These are phyloP conservation scores for Papio anubis DNA, from an alignment of 2,113 vertebrate species.

Conservation along the genomic window DNA sequence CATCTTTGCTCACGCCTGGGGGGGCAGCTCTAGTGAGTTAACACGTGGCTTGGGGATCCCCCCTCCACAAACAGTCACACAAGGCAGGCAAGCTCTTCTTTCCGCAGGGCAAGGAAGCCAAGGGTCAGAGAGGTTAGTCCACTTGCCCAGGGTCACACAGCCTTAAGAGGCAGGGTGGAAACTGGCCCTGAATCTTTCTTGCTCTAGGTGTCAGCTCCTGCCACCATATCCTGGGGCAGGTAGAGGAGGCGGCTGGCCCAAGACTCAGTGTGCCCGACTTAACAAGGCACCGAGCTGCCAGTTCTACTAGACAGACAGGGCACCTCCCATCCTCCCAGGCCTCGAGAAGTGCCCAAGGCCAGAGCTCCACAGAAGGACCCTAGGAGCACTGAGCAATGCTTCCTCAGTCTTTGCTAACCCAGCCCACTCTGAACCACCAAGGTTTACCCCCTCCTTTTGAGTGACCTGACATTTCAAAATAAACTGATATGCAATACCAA, in stretches of 20 bases:
- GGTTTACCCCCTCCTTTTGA: background rate
- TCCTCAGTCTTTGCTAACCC: background rate
- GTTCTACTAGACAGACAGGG: background rate
- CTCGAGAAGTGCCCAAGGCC: background rate
- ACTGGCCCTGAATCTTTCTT: background rate
- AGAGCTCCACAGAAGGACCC: background rate
- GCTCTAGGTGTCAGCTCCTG: too few species aligned
- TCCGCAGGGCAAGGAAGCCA: background rate
- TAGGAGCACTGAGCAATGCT: rapidly evolving
- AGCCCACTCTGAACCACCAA: too few species aligned
- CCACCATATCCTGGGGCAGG: background rate
- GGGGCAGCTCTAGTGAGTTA: background rate
- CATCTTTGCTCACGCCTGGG: rapidly evolving
- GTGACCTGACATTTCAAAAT: background rate
- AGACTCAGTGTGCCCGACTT: too few species aligned
- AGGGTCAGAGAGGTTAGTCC: background rate
- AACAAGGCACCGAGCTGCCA: too few species aligned
- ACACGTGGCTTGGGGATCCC: background rate
- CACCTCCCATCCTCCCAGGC: rapidly evolving
- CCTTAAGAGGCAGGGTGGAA: background rate
- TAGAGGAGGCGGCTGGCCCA: too few species aligned
- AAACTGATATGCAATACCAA: background rate
- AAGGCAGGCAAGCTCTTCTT: background rate
- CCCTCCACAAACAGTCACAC: too few species aligned
- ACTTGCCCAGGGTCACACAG: background rate